A percentile compares a stretch with the other conserved stretches of the same genome.
phyloP scores from a whole-genome alignment of 2,888 invertebrate species.

The Drosophila mayaguana region DNA sequence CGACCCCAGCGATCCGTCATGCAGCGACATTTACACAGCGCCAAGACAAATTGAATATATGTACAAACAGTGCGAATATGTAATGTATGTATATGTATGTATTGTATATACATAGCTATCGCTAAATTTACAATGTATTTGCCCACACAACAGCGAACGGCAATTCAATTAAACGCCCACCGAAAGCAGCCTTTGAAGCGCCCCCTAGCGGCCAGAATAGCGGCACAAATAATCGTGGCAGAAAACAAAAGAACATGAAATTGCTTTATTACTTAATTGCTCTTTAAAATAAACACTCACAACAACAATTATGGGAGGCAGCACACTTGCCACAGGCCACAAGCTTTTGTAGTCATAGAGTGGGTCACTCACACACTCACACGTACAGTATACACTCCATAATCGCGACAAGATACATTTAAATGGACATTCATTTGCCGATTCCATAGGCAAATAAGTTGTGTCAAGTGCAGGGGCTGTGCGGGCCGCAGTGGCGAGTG shows the following conservation, averaged over 20 bases:
- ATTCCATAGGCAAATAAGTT: constrained; percentile 14
- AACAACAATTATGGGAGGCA: constrained; percentile 31
- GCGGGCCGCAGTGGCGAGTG: constrained; percentile 17
- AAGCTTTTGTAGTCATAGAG: constrained; percentile 54
- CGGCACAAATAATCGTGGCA: constrained; percentile 66
- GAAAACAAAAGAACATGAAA: constrained; percentile 80
- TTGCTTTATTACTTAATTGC: constrained; percentile 82
- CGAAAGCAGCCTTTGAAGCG: constrained; percentile 67
- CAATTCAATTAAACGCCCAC: constrained; percentile 82
- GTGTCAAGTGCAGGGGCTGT: constrained; percentile 25
- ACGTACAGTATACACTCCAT: constrained; percentile 31
- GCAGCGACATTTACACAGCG: constrained; percentile 72
- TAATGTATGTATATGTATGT: constrained; percentile 21
- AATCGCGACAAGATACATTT: constrained; percentile 70
- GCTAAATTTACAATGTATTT: constrained; percentile 66
- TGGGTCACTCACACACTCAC: constrained; percentile 57
- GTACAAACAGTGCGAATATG: constrained; percentile 9
- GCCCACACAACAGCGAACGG: constrained; percentile 65
- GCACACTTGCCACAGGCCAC: constrained; percentile 55
- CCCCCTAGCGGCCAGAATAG: constrained; percentile 38
- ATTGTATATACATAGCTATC: constrained; percentile 13
- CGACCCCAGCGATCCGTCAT: constrained; percentile 75
- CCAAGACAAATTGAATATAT: constrained; percentile 69
- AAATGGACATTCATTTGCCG: constrained; percentile 66
- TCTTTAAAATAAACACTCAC: constrained; percentile 75